A percentile compares a stretch with the other conserved stretches of the same genome.
phyloP scores from a whole-genome alignment of 2,113 vertebrate species.

The Corapipo altera region DNA sequence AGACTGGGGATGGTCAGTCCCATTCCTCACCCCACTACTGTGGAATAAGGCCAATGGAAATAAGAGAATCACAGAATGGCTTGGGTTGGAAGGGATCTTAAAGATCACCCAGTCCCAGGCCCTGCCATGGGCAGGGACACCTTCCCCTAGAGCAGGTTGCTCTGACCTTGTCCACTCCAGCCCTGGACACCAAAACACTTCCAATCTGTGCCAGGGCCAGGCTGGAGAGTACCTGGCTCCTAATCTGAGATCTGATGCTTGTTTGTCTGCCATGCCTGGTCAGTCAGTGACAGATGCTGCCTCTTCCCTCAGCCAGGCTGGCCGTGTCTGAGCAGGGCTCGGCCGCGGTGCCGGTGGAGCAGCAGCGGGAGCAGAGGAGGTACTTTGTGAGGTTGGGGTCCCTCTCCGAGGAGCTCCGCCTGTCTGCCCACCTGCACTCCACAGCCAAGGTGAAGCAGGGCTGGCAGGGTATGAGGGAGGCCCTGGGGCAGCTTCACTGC shows the following conservation, averaged over 20 bases:
- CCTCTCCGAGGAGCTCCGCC: conserved; percentile 68
- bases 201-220: not conserved
- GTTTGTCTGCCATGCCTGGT: not conserved
- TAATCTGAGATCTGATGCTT: not conserved
- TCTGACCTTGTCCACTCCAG: fast-evolving
- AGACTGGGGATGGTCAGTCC: not conserved
- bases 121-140: not conserved
- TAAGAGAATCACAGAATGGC: not conserved
- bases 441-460: conserved; percentile 71
- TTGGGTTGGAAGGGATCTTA: not conserved
- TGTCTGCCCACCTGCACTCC: conserved; percentile 76
- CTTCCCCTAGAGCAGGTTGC: fast-evolving
- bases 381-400: conserved; percentile 68
- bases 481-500: conserved; percentile 77
- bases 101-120: not conserved
- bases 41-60: not conserved
- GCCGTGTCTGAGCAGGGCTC: not conserved
- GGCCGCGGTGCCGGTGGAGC: not conserved
- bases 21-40: fast-evolving
- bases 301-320: not conserved
- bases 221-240: not conserved
- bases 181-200: not conserved
- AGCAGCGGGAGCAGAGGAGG: not conserved
- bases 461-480: conserved; percentile 68
- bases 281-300: not conserved